Evolutionary conservation across 2,797 vertebrate genomes (phyloP).

Genomic region (Enteromius trimaculatus): DNA sequence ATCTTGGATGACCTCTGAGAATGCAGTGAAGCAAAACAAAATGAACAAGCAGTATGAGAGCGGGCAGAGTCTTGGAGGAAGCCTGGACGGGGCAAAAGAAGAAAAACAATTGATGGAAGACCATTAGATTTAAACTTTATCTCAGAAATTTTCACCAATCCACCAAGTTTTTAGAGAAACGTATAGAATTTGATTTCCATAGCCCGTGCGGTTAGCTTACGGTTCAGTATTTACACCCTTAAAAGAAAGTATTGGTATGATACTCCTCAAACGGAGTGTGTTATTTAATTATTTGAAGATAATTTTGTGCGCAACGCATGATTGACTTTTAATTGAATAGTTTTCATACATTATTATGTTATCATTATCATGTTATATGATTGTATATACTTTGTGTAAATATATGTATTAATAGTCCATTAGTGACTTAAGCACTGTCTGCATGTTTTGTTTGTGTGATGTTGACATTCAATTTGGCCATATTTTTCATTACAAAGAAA

Average conservation of each 20-base stretch:
- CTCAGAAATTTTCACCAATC: slow-evolving; percentile 69
- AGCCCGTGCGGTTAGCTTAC: background rate
- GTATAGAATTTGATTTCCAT: background rate
- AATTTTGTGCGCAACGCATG: slow-evolving; percentile 5
- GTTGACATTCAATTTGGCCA: background rate
- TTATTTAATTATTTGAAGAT: slow-evolving; percentile 15
- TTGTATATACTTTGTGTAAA: slow-evolving; percentile 20
- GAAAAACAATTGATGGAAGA: slow-evolving; percentile 60
- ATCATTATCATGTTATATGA: background rate
- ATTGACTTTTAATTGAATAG: background rate
- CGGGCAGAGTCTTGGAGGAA: slow-evolving; percentile 49
- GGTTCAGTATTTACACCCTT: slow-evolving; percentile 7
- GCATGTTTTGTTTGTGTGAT: background rate
- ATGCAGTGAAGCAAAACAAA: slow-evolving; percentile 61
- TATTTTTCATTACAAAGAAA: background rate
- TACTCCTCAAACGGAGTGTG: background rate
- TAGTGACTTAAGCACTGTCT: background rate
- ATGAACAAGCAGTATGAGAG: slow-evolving; percentile 62
- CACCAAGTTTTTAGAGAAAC: slow-evolving; percentile 54
- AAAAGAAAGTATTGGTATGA: background rate
- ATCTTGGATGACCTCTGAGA: slow-evolving; percentile 31
- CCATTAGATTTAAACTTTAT: slow-evolving; percentile 71
- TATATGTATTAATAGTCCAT: slow-evolving; percentile 12
- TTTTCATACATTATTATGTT: no score
- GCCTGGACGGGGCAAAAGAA: slow-evolving; percentile 56